Evolutionary conservation across 2,113 vertebrate genomes (phyloP).

Genomic region (Indicator indicator): DNA sequence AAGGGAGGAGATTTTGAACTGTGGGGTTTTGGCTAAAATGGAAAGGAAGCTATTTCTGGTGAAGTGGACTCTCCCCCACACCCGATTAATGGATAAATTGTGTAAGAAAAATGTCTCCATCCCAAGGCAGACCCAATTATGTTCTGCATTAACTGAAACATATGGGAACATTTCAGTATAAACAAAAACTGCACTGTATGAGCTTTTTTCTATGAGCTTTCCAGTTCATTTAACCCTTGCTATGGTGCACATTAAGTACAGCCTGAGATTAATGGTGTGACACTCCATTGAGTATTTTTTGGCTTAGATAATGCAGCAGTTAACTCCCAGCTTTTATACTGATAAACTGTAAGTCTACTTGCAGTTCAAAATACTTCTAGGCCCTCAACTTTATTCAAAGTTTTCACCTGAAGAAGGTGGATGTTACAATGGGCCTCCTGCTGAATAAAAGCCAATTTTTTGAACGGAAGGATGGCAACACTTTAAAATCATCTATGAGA

Average conservation of each 20-base stretch:
- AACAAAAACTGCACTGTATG: conserved; percentile 62
- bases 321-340: neutral
- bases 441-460: neutral
- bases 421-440: neutral
- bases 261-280: neutral
- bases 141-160: conserved; percentile 53
- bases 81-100: conserved; percentile 40
- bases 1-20: neutral
- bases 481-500: neutral
- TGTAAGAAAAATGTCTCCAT: conserved; percentile 46
- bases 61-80: conserved; percentile 2
- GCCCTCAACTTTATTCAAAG: neutral
- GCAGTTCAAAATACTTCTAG: neutral
- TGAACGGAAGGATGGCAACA: neutral
- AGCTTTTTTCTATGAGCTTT: conserved; percentile 38
- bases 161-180: conserved; percentile 65
- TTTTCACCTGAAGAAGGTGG: neutral
- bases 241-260: neutral
- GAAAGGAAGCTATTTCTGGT: conserved; percentile 34
- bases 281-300: neutral
- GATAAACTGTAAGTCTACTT: neutral
- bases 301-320: neutral
- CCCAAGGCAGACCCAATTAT: conserved; percentile 60
- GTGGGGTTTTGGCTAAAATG: neutral
- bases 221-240: conserved; percentile 67